Conservation (phyloP, 2,113 vertebrate species). For the Pagrus major region DNA sequence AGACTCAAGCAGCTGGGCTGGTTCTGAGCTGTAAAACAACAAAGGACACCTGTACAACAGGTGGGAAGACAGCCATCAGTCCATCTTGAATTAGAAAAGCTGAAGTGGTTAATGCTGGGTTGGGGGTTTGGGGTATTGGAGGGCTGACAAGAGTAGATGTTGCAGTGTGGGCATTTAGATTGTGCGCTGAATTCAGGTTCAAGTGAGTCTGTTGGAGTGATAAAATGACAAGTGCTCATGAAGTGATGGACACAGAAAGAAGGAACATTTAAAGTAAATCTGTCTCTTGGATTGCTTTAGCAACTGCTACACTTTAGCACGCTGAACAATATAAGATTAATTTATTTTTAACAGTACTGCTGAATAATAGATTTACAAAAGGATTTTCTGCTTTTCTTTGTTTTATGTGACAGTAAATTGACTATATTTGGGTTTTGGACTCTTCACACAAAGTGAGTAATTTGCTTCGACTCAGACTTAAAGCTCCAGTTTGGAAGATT, state of each 20-base stretch:
- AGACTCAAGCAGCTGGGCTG: slow-evolving; percentile 22
- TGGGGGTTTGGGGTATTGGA: no score
- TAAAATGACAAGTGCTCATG: not conserved
- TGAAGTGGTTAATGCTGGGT: not conserved
- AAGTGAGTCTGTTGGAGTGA: not conserved
- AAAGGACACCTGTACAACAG: slow-evolving; percentile 33
- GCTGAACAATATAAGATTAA: not conserved
- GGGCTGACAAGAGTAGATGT: not conserved
- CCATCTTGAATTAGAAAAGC: not conserved
- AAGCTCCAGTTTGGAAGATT: no score
- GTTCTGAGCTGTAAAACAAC: slow-evolving; percentile 30
- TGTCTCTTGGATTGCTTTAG: not conserved
- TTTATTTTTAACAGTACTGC: no score
- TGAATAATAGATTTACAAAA: no score
- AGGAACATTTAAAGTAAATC: not conserved
- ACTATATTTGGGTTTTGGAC: not conserved
- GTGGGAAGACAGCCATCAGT: not conserved
- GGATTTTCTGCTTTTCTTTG: no score
- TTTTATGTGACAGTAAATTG: no score
- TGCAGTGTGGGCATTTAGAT: not conserved
- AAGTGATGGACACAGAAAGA: not conserved
- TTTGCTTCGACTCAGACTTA: no score
- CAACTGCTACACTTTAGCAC: not conserved
- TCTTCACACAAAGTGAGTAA: not conserved
- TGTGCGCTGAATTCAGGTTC: not conserved